These are phyloP conservation scores for Gymnosoma rotundatum DNA, from an alignment of 2,888 invertebrate genomes.

Conservation along the genomic window DNA sequence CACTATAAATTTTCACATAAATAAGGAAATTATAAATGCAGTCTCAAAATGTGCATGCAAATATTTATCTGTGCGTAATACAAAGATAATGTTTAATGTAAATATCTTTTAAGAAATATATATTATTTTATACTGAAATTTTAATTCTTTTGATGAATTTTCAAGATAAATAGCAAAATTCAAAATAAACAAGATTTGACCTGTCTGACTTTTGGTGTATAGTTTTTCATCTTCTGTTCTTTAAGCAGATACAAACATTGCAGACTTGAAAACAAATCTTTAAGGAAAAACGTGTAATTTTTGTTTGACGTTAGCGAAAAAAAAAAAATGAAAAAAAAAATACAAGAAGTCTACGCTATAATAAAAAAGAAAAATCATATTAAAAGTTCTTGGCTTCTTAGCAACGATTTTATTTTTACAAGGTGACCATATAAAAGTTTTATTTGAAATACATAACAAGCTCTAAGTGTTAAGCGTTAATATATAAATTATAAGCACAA, in stretches of 20 bases:
- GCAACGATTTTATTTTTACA: constrained; percentile 19
- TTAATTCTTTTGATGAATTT: constrained; percentile 59
- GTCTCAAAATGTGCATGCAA: neutral
- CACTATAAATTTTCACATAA: constrained; percentile 53
- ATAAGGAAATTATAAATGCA: constrained; percentile 4
- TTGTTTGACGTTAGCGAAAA: constrained; percentile 26
- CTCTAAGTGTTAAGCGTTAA: no score
- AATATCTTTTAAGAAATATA: neutral
- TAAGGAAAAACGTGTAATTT: constrained; percentile 56
- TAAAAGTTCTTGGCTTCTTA: constrained; percentile 62
- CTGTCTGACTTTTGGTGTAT: constrained; percentile 63
- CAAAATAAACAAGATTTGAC: constrained; percentile 64
- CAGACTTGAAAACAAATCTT: constrained; percentile 13
- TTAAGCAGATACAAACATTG: constrained; percentile 41
- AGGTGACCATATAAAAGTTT: constrained; percentile 27
- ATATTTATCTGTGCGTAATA: constrained; percentile 34
- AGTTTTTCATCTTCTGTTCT: constrained; percentile 12
- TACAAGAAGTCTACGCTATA: neutral
- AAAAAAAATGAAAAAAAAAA: neutral
- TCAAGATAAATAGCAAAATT: constrained; percentile 64
- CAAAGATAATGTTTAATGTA: constrained; percentile 19
- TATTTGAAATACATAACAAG: no score
- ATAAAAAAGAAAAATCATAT: constrained; percentile 42
- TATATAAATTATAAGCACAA: no score
- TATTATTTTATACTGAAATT: neutral